Base-by-base conservation (phyloP, 2,797 vertebrate genomes). In the Arrhamphus sclerolepis region DNA sequence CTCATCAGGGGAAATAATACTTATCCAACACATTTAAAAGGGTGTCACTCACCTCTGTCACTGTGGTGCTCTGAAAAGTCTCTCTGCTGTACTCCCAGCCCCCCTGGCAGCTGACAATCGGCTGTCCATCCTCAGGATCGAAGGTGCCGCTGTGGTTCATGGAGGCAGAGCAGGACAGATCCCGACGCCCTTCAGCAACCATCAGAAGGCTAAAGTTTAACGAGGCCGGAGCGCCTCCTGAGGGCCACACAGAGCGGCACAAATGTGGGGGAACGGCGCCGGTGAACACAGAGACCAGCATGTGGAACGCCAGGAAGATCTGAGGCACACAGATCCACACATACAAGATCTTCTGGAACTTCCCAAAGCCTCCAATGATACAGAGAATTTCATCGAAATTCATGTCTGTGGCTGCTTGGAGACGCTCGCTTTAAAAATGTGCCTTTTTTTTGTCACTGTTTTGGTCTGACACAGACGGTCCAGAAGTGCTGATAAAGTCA, bases 291-390 rank as follows among this genome's bases (percentile, higher is more conserved):
- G 90, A 90, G 20, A 90, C 77, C 58, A 92, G 78, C 89, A 90
- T 91, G 77, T 92, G 91, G 63, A 91, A 92, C 0, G 88, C 91
- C 75, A 92, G 75, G 39, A 92, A 88, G 65, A 92, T 88, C 72
- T 91, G 90, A 28, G 90, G 90, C 18, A 91, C 51, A 66, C 89
- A 91, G 66, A 92, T 92, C 91, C 89, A 91, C 29, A 92, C 57
- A 54, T 90, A 91, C 75, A 92, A 49, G 48, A 68, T 67, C 78
- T 91, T 91, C 89, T 92, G 91, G 77, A 89, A 92, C 73, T 78
- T 87, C 53, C 91, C 90, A 57, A 92, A 92, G 44, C 88, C 89
- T 34, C 90, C 90, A 5, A 91, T 88, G n/a, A 51, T 59, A 22
- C 48, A 14, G 34, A 92, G 85, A 18, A 92, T 79, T 19, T 89